These are phyloP conservation scores for Trididemnum clinides DNA, from an alignment of 23 tunicate species.

Conservation along the genomic window DNA sequence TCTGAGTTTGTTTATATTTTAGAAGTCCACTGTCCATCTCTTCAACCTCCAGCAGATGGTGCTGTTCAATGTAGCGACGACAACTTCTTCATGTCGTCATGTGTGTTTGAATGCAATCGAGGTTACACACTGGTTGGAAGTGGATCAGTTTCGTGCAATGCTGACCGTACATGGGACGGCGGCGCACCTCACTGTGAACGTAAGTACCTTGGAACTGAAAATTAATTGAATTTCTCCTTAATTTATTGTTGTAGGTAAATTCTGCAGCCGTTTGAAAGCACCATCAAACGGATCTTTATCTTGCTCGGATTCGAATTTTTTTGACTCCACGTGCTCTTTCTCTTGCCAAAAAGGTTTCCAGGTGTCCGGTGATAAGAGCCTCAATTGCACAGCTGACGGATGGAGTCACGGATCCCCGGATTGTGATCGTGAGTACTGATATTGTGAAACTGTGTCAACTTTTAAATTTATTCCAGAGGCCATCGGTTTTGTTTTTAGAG, in stretches of 20 bases:
- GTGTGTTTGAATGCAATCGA: slow-evolving; percentile 58
- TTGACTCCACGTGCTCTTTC: slow-evolving; percentile 56
- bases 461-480: neutral
- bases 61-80: slow-evolving; percentile 32
- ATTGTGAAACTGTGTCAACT: neutral
- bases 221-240: too few species aligned
- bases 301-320: slow-evolving; percentile 68
- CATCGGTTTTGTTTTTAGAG: too few species aligned
- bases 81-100: slow-evolving; percentile 42
- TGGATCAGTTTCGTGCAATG: slow-evolving; percentile 44
- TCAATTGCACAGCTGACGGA: slow-evolving; percentile 73
- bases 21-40: slow-evolving; percentile 68
- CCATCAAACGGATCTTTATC: slow-evolving; percentile 56
- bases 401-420: slow-evolving; percentile 83
- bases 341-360: slow-evolving; percentile 48
- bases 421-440: slow-evolving; percentile 57
- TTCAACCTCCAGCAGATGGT: slow-evolving; percentile 29
- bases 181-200: slow-evolving; percentile 68
- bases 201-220: too few species aligned
- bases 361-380: slow-evolving; percentile 32
- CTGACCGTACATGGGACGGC: slow-evolving; percentile 62
- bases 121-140: slow-evolving; percentile 92
- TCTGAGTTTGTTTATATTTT: neutral
- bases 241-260: slow-evolving; percentile 56
- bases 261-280: slow-evolving; percentile 48